These are phyloP conservation scores for Calephelis virginiensis DNA, from an alignment of 1,140 invertebrate species.

Conservation along the genomic window DNA sequence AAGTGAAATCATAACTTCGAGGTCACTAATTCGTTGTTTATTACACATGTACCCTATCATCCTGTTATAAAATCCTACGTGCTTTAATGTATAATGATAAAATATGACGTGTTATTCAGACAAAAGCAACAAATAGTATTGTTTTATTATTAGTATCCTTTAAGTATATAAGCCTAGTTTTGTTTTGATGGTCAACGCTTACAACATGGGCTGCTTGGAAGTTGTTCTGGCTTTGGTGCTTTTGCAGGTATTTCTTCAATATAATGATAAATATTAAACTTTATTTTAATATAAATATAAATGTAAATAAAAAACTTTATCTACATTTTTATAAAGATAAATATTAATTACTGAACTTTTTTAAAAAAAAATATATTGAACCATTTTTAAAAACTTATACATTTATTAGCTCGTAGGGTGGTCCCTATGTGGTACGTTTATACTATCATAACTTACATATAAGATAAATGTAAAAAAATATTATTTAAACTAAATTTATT, in stretches of 20 bases:
- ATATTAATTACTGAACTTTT: too few relatives aligned
- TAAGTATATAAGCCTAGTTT: conserved; percentile 46
- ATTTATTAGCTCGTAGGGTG: too few relatives aligned
- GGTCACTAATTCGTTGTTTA: conserved; percentile 12
- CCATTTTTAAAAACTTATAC: too few relatives aligned
- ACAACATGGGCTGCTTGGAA: conserved; percentile 42
- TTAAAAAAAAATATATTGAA: too few relatives aligned
- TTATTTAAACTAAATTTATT: too few relatives aligned
- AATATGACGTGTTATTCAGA: conserved; percentile 35
- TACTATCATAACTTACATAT: too few relatives aligned
- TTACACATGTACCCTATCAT: conserved; percentile 10
- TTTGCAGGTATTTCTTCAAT: conserved; percentile 41
- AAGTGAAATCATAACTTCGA: conserved; percentile 9
- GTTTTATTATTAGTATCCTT: conserved; percentile 29
- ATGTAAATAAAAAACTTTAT: too few relatives aligned
- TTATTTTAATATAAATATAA: not conserved
- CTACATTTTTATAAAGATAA: too few relatives aligned
- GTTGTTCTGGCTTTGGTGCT: conserved; percentile 34
- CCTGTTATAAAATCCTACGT: conserved; percentile 39
- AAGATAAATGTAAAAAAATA: too few relatives aligned
- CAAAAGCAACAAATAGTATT: conserved; percentile 36
- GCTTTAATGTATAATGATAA: conserved; percentile 40
- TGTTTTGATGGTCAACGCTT: conserved; percentile 29
- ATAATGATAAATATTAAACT: not conserved
- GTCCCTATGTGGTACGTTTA: too few relatives aligned